Base-by-base conservation (phyloP, 2,888 invertebrate species). In the Ischnus inquisitorius region DNA sequence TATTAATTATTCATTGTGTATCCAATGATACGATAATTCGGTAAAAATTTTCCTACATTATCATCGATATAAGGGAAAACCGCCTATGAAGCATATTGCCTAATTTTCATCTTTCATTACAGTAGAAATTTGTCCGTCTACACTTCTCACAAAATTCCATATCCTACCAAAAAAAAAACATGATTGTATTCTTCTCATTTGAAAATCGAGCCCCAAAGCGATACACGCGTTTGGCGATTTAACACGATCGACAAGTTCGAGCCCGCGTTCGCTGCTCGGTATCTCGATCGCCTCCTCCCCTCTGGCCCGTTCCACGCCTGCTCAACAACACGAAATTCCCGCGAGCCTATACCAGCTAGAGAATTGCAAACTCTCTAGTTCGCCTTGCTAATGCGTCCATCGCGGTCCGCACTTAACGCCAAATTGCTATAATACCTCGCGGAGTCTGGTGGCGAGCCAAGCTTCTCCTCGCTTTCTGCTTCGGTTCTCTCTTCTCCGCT, bases 361-460 rank as follows among this genome's bases (percentile, higher is more conserved):
- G 28, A 28, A 60, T 16, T 16, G 39, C 16, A 39, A 14, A 39
- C 39, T 39, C 64, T 34, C 39, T 14, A 43, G 12, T 68, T 51
- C 22, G 54, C 67, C 46, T 72, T 34, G 76, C 81, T 82, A 83
- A 85, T 87, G 78, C 83, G 83, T 71, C 82, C 79, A 85, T 85
- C 84, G 79, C 69, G 72, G 8, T 54, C 79, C 82, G 62, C 82
- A 82, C 76, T 85, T 77, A 86, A 83, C 76, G 82, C 79, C 82
- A 83, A 86, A 87, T 86, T 82, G 81, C 83, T 85, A 75, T 82
- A 87, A 87, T 87, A 84, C 82, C 74, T 79, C 68, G 72, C 46
- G 62, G 82, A 77, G 51, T 57, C 72, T 79, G 72, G 68, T 82
- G 82, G 79, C 74, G 48, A 79, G 71, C 72, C 81, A 75, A 83